A percentile compares a stretch with the other conserved stretches of the same genome.
These are phyloP conservation scores for Nomada lathburiana DNA, from an alignment of 2,888 invertebrate species.

Conservation along the genomic window DNA sequence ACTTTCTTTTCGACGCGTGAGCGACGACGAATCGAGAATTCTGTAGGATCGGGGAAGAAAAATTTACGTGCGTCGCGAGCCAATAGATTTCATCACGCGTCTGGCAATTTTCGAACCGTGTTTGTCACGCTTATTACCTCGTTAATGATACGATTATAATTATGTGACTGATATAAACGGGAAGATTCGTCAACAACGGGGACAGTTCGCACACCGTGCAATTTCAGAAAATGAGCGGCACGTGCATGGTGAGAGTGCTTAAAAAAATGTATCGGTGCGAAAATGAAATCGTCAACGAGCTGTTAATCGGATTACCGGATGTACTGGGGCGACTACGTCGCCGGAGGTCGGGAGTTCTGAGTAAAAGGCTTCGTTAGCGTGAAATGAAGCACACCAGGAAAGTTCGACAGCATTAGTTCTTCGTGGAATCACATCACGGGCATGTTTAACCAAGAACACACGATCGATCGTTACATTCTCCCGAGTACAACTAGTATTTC, in stretches of 20 bases:
- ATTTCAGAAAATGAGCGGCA: too few species aligned
- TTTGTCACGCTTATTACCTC: too few species aligned
- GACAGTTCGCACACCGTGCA: too few species aligned
- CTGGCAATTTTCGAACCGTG: too few species aligned
- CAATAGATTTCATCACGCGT: too few species aligned
- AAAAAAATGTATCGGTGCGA: constrained; percentile 2
- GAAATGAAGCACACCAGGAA: constrained; percentile 51
- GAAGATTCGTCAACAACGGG: too few species aligned
- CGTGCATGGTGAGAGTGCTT: background rate
- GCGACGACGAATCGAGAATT: too few species aligned
- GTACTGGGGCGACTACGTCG: constrained; percentile 32
- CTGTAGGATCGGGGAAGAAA: too few species aligned
- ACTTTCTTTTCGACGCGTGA: too few species aligned
- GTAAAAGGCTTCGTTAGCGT: constrained; percentile 57
- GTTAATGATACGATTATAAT: too few species aligned
- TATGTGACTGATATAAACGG: too few species aligned
- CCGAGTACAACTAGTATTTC: background rate
- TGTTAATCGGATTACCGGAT: constrained; percentile 51
- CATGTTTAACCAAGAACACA: constrained; percentile 25
- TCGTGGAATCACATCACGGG: constrained; percentile 41
- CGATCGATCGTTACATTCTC: constrained; percentile 35
- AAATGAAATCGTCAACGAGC: constrained; percentile 44
- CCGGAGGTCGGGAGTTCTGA: constrained; percentile 49
- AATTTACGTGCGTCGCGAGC: too few species aligned
- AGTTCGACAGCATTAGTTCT: constrained; percentile 56